Evolutionary conservation across 2,888 invertebrate genomes (phyloP), one percentile per base, ranked within the genome.

Genomic region (Pristionchus fissidentatus): DNA sequence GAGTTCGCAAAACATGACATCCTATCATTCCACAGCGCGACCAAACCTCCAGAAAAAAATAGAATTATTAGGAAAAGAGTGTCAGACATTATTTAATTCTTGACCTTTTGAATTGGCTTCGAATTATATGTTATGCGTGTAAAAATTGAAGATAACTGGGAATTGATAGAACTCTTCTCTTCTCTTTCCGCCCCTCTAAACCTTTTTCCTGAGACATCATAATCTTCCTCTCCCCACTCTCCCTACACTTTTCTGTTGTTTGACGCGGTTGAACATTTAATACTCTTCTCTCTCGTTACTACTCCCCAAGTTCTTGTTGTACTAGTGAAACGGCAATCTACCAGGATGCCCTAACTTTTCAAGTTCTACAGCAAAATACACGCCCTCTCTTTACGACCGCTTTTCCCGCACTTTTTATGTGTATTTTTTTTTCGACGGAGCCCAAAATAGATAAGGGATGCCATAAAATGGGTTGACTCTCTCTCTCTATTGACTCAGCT

Each of bases 401-500:
- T 49, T 75, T 75, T 52, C 49, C 46, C 49, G 46, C 46, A 49
- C 49, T 49, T 75, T 52, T 75, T 77, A n/a, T 77, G 19, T 77
- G 35, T 77, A 22, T 49, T 32, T 77, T 46, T 73, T 46, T 73
- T 26, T 32, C 70, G 19, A 15, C 1, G 73, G 4, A 22, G 75
- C 75, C 75, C 49, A 22, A 49, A 49, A 49, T 77, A 49, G 75
- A 46, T 22, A 49, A 46, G 32, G 32, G 49, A 77, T 77, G 49
- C 10, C 75, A 32, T 49, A 49, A 77, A 77, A 77, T 77, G 32
- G 75, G 75, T 49, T 49, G 49, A 77, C 75, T 43, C 46, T 43
- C 49, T 19, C 38, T n/a, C 15, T 13, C 32, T 10, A 77, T 77
- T 77, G 75, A 77, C 75, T 77, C 75, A 77, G 75, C 75, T 77